Evolutionary conservation across 2,888 invertebrate genomes (phyloP), one percentile per base, ranked within the genome.

Genomic region (Chaetogeoica ovagalla): DNA sequence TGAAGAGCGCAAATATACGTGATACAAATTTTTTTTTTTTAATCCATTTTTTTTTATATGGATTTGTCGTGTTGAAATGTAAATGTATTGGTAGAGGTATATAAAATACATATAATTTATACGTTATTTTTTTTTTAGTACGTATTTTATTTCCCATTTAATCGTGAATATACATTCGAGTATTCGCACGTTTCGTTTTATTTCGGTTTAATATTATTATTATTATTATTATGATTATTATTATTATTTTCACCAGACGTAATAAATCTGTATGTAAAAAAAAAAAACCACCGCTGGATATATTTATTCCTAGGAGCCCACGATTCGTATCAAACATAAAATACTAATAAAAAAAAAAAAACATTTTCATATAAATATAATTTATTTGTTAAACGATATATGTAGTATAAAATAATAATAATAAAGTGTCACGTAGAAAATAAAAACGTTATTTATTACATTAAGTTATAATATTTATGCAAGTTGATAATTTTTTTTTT

Each of bases 161-260:
- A 43, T 43, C 43, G 43, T 43, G 43, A 43, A 43, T 9, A 6
- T 43, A 9, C 6, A 13, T 52, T 52, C 2, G 7, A 19, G 13
- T 43, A n/a, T 68, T 68, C 52, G 23, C 23, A 68, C 52, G 23
- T 52, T 68, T 68, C 23, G 30, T 52, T 68, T 68, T 68, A 52
- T 68, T 30, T 23, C 4, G 7, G 43, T 43, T 43, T 43, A 7
- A 9, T 43, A 9, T 43, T 23, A 17, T 48, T 23, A 23, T 68
- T 63, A 48, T 66, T 43, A n/a, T n/a, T n/a, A n/a, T n/a, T n/a
- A n/a, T n/a, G n/a, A n/a, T n/a, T 43, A 9, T 43, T 23, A 17
- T 48, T 23, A 23, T 68, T 63, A 48, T 66, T 43, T 66, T 13
- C 13, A 23, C 21, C 15, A 48, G 39, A 43, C 43, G 43, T 17